These are phyloP conservation scores for Rhineura floridana DNA, from an alignment of 2,113 vertebrate genomes.

Conservation along the genomic window DNA sequence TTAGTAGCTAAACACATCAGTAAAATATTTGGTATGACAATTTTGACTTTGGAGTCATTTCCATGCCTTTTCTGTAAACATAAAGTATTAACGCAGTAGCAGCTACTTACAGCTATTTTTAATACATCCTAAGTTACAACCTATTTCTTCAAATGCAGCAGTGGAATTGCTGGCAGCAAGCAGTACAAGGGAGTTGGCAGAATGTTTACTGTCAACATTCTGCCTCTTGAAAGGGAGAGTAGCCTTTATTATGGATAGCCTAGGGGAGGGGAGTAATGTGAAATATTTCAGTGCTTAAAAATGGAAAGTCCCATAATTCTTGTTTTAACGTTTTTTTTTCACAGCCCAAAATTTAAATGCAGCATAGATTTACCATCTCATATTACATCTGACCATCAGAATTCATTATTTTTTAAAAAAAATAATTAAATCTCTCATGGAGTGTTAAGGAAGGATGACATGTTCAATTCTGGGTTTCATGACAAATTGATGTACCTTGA, in stretches of 20 bases:
- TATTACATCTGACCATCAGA: neutral
- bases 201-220: neutral
- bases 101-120: neutral
- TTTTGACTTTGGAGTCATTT: neutral
- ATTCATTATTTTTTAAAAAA: neutral
- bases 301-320: too few species aligned
- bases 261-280: neutral
- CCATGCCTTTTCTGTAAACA: neutral
- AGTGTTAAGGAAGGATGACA: neutral
- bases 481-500: neutral
- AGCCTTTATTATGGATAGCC: too few species aligned
- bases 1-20: neutral
- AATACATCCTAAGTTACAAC: neutral
- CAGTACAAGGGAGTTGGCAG: neutral
- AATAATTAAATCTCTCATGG: neutral
- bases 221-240: neutral
- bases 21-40: neutral
- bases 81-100: neutral
- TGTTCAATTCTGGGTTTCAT: neutral
- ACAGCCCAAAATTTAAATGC: neutral
- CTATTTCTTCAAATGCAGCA: neutral
- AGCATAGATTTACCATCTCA: neutral
- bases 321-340: neutral
- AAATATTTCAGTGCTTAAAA: neutral
- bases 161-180: neutral